A percentile compares a stretch with the other conserved stretches of the same genome.
Evolutionary conservation across 2,113 vertebrate species (phyloP).

Genomic region (Alaudala cheleensis): DNA sequence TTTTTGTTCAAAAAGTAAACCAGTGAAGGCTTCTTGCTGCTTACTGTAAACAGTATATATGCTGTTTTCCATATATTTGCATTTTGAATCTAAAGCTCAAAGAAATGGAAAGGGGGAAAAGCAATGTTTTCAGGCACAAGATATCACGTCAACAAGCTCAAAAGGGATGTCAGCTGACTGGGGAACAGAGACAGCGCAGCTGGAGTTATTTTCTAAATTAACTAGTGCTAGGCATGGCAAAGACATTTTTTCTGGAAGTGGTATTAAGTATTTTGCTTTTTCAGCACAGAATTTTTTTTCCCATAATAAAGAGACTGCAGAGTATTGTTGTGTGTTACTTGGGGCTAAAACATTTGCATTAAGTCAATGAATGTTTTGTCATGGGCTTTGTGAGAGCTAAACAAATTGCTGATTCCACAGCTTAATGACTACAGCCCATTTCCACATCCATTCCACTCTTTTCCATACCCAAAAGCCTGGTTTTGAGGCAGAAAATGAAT

Average conservation of each 20-base stretch:
- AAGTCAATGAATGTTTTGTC: constrained; percentile 18
- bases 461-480: not conserved
- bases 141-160: not conserved
- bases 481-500: not conserved
- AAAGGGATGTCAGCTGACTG: not conserved
- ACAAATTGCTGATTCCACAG: not conserved
- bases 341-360: constrained; percentile 9
- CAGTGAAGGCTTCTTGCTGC: not conserved
- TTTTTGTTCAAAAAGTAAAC: not conserved
- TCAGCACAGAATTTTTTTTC: not conserved
- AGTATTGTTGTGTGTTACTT: not conserved
- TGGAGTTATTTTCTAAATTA: constrained; percentile 39
- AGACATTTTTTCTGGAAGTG: not conserved
- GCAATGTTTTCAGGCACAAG: not conserved
- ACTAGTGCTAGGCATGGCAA: not conserved
- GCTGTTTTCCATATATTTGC: not conserved
- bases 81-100: constrained; percentile 12
- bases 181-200: not conserved
- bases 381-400: not conserved
- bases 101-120: not conserved
- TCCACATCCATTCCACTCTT: not conserved
- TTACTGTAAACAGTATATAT: not conserved
- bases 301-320: not conserved
- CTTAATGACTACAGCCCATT: not conserved
- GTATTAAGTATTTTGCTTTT: constrained; percentile 10